Base-by-base conservation (phyloP, 2,113 vertebrate genomes). In the Gorsachius goisagi region DNA sequence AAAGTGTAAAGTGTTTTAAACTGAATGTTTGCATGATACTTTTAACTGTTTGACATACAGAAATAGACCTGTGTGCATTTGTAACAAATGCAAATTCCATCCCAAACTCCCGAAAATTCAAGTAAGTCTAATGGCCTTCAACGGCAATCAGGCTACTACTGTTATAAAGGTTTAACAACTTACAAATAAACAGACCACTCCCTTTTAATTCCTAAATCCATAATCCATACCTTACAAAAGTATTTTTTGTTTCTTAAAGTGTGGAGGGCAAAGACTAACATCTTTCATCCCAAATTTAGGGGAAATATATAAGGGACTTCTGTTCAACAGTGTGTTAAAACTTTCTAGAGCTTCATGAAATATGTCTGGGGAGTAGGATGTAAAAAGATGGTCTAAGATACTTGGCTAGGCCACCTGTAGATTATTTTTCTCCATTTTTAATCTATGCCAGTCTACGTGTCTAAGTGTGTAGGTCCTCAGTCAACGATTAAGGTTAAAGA, bases 11-110 rank as follows among this genome's bases (percentile, higher is more conserved):
- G 49, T 82, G 47, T 53, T 55, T 69, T 58, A 96, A 96, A 97
- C 90, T 13, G 90, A 95, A 94, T 58, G 37, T 95, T 94, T 96
- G 90, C 83, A 93, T 20, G 56, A 89, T 68, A 85, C 11, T 87
- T 78, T 84, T 50, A 95, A 93, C 63, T 93, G 59, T 95, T 93
- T 95, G 79, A 93, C 32, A 71, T 66, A 92, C 35, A 97, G 80
- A 96, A 90, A 85, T 6, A 80, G 79, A 94, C 12, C 8, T 69
- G 23, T 85, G 23, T 60, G 41, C 37, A 44, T 76, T 88, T 93
- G 19, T 53, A 89, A 82, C 39, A 93, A 68, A 89, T 50, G 37
- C 11, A 74, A 84, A 71, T 60, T 91, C 16, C 20, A 93, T 45
- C 32, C 39, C 37, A 78, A 84, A 78, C 86, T 67, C 19, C 37